A percentile compares a stretch with the other conserved stretches of the same genome.
These are phyloP conservation scores for Schrankia costaestrigalis DNA, from an alignment of 2,888 invertebrate species.

Conservation along the genomic window DNA sequence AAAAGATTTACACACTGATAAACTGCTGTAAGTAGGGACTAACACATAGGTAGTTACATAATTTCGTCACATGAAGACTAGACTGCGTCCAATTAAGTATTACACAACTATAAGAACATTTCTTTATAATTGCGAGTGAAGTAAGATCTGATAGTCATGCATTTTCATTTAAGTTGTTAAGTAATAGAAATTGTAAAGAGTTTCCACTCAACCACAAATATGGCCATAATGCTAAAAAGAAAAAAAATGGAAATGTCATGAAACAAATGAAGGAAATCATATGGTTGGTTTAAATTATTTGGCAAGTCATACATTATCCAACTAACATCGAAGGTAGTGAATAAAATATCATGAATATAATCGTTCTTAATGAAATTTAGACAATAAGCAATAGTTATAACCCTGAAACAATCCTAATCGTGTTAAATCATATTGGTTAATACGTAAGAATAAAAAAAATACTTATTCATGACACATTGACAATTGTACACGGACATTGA, in stretches of 20 bases:
- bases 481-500: constrained; percentile 38
- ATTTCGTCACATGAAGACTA: too few species aligned
- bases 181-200: constrained; percentile 26
- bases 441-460: constrained; percentile 60
- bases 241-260: constrained; percentile 59
- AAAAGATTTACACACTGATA: too few species aligned
- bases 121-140: constrained; percentile 8
- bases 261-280: constrained; percentile 77
- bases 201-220: constrained; percentile 11
- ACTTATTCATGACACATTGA: constrained; percentile 30
- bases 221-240: constrained; percentile 41
- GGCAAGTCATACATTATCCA: constrained; percentile 70
- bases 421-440: constrained; percentile 55
- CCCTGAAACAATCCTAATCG: constrained; percentile 49
- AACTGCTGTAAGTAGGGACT: too few species aligned
- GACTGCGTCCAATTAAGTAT: too few species aligned
- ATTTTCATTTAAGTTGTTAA: not conserved
- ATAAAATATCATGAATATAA: constrained; percentile 56
- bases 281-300: constrained; percentile 72
- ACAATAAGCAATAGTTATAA: constrained; percentile 58
- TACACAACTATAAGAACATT: constrained; percentile 13
- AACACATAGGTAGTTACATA: too few species aligned
- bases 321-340: constrained; percentile 53
- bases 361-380: constrained; percentile 46
- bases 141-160: constrained; percentile 1